Evolutionary conservation across 2,888 invertebrate species (phyloP), one percentile per base, ranked within the genome.

Genomic region (Phrixothrix hirtus): DNA sequence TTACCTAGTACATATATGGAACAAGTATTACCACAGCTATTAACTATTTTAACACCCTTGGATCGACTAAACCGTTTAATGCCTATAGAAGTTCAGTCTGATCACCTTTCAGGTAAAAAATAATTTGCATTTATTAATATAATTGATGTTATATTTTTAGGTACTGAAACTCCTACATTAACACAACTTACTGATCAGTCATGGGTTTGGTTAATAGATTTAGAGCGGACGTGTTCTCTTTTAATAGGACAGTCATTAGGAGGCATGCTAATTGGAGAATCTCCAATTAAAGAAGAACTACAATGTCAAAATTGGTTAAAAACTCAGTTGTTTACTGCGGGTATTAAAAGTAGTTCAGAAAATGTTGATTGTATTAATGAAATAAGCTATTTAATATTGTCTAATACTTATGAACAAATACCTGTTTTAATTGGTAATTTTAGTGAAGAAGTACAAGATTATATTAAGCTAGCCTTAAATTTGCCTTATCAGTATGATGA

Each of bases 231-330:
- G 0, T 81, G 81, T 64, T 78, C 81, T n/a, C 72, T 84, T 39
- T 70, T 84, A 53, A 78, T 84, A 38, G 85, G 85, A 2, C 71
- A 81, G 46, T 80, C 81, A 66, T 74, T 85, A 14, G 81, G 82
- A 1, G 79, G 79, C 21, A 79, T 81, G 77, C 67, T 83, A 37
- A 71, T 79, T 7, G 83, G 83, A 0, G 71, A 76, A 9, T 72
- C 76, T 1, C 63, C 76, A 3, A 71, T 76, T 3, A 59, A 65
- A 14, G 75, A 77, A 55, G 83, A 83, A 65, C 57, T 65, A 7
- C 64, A 67, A 9, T 74, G 75, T 39, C 64, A 66, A n/a, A 65
- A 76, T 57, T 81, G 81, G 81, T 65, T 81, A 10, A 66, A 71
- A 31, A 77, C 71, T 39, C 65, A 69, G 5, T 61, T 81, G 7